Evolutionary conservation across 2,888 invertebrate species (phyloP), one percentile per base, ranked within the genome.

Genomic region (Acronicta leporina): DNA sequence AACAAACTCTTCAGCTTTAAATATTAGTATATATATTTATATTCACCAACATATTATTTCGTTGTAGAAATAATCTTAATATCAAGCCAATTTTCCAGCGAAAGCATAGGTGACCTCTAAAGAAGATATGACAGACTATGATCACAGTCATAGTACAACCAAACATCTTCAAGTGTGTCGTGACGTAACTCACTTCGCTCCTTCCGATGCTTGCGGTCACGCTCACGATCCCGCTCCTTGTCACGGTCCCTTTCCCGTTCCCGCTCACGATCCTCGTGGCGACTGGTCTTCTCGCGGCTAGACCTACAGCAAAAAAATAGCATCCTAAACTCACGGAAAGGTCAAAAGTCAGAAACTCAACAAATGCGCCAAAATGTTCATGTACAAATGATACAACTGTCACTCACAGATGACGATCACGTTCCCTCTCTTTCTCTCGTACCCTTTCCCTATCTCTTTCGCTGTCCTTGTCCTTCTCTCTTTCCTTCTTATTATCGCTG

Each of bases 131-230:
- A 27, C 2, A 20, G 20, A 20, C 20, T 3, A 30, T 3, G 30
- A 7, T 30, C 30, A 3, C 3, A 30, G 30, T 30, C 1, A 30
- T 30, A 30, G 9, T 30, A 30, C 10, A 30, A 7, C 30, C 9
- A 7, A 13, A 20, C 7, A 3, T 13, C 13, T 2, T 20, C 20
- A 20, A 20, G 4, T 44, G 44, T 14, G 11, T 6, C 10, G 9
- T 45, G 46, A 35, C 4, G 5, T 25, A 46, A 84, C 91, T 86
- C 53, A 92, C 93, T 82, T 83, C 88, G 87, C 48, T 93, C 93
- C 82, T 89, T 92, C 69, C 94, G 90, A 47, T 91, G 90, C 33
- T 87, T 87, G 57, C 94, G 91, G 51, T 93, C 93, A 56, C 89
- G 91, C 48, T 90, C 91, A 38, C 88, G 86, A 33, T 90, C 89